These are phyloP conservation scores for Hydropotes inermis DNA, from an alignment of 2,113 vertebrate genomes.

Conservation along the genomic window DNA sequence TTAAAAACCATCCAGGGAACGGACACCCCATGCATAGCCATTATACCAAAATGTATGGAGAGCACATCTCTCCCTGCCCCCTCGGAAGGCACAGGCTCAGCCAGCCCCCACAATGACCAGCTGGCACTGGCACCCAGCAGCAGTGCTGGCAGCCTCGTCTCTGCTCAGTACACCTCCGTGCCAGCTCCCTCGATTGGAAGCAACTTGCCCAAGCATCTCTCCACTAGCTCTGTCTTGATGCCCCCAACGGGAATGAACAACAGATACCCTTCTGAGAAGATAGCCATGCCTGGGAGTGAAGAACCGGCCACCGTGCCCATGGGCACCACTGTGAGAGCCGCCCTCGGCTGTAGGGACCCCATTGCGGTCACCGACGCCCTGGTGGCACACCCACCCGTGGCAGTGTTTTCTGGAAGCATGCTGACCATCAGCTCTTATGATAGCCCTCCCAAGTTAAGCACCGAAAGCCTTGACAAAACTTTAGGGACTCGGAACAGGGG, in stretches of 20 bases:
- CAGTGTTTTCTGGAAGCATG: conserved; percentile 83
- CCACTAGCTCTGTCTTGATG: conserved; percentile 83
- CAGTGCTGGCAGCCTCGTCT: conserved; percentile 68
- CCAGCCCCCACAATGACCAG: conserved; percentile 77
- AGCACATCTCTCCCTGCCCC: conserved; percentile 71
- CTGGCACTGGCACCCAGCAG: conserved; percentile 76
- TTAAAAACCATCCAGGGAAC: conserved; percentile 83
- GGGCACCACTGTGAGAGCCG: conserved; percentile 75
- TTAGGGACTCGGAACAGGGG: conserved; percentile 75
- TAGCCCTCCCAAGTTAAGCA: conserved; percentile 74
- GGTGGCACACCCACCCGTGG: conserved; percentile 69
- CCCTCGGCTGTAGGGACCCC: conserved; percentile 75
- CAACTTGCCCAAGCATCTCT: conserved; percentile 84
- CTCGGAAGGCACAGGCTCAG: conserved; percentile 65
- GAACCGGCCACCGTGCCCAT: conserved; percentile 75
- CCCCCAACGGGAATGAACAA: conserved; percentile 76
- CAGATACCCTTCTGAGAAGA: conserved; percentile 83
- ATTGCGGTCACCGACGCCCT: conserved; percentile 69
- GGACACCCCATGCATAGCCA: conserved; percentile 81
- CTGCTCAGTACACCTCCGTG: conserved; percentile 80
- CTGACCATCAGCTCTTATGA: conserved; percentile 78
- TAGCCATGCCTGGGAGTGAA: conserved; percentile 79
- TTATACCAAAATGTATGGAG: conserved; percentile 86
- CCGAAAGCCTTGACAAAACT: conserved; percentile 80
- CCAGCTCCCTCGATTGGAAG: conserved; percentile 82